Conservation (phyloP, 2,797 vertebrate species). For the Siniperca scherzeri region DNA sequence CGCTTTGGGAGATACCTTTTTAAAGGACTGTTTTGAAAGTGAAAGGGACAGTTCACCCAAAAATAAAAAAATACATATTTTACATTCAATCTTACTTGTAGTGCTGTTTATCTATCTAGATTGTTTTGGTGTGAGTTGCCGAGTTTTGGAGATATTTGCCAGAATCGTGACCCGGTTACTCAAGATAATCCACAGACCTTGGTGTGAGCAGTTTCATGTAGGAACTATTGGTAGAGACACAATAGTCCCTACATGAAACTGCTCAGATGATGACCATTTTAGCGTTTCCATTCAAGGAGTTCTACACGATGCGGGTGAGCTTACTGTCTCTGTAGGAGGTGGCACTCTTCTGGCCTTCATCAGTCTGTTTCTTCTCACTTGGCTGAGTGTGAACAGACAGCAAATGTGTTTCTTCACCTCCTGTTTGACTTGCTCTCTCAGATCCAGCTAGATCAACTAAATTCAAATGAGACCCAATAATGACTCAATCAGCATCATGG, state of each 20-base stretch:
- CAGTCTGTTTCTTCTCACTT: constrained; percentile 98
- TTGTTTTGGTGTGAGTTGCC: too few relatives aligned
- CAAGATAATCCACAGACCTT: too few relatives aligned
- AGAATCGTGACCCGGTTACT: too few relatives aligned
- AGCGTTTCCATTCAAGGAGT: constrained; percentile 96
- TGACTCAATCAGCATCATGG: constrained; percentile 88
- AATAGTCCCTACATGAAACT: too few relatives aligned
- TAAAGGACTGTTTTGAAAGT: too few relatives aligned
- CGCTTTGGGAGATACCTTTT: not conserved
- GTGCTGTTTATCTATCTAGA: too few relatives aligned
- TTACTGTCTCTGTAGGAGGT: constrained; percentile 98
- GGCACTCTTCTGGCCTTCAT: constrained; percentile 92
- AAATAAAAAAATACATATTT: too few relatives aligned
- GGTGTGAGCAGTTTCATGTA: too few relatives aligned
- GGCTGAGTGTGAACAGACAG: constrained; percentile 91
- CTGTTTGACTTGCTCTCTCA: constrained; percentile 96
- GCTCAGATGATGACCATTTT: constrained; percentile 95
- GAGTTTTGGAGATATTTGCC: too few relatives aligned
- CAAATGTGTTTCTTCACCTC: constrained; percentile 84
- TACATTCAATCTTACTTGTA: too few relatives aligned
- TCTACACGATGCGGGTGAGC: constrained; percentile 96
- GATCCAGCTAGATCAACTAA: constrained; percentile 97
- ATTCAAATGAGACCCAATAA: constrained; percentile 97
- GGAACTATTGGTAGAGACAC: too few relatives aligned
- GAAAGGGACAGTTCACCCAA: too few relatives aligned